phyloP scores from a whole-genome alignment of 2,113 vertebrate genomes.

The Zosterops hypoxanthus region DNA sequence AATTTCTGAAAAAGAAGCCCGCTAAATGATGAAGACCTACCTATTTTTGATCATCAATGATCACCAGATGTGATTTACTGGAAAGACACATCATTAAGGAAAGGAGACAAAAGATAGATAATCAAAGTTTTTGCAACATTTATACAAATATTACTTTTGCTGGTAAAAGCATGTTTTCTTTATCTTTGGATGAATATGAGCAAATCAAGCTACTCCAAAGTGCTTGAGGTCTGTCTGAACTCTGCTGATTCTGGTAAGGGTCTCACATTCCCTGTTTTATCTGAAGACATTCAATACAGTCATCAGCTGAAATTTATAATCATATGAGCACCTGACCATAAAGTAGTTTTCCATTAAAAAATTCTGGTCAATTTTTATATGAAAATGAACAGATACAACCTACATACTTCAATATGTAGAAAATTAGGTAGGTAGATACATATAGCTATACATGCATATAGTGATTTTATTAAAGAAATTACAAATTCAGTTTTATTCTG shows the following conservation, averaged over 20 bases:
- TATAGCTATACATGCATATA: background rate
- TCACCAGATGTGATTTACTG: background rate
- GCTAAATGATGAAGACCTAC: background rate
- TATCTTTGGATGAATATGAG: background rate
- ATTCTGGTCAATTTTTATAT: background rate
- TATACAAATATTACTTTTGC: background rate
- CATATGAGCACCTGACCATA: background rate
- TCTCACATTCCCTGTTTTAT: background rate
- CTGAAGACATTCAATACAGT: background rate
- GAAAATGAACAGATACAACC: background rate
- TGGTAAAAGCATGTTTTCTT: background rate
- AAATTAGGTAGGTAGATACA: background rate
- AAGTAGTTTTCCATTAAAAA: background rate
- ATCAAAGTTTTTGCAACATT: background rate
- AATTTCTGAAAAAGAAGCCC: background rate
- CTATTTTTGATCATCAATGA: background rate
- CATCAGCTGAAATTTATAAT: background rate
- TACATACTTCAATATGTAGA: background rate
- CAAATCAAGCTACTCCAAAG: background rate
- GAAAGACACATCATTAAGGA: background rate
- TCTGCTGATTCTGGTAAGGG: background rate
- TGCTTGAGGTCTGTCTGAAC: background rate
- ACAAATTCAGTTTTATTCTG: background rate
- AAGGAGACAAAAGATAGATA: background rate
- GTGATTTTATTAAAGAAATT: background rate